Evolutionary conservation across 2,888 invertebrate genomes (phyloP), one percentile per base, ranked within the genome.

Genomic region (Agrilus cyanescens): DNA sequence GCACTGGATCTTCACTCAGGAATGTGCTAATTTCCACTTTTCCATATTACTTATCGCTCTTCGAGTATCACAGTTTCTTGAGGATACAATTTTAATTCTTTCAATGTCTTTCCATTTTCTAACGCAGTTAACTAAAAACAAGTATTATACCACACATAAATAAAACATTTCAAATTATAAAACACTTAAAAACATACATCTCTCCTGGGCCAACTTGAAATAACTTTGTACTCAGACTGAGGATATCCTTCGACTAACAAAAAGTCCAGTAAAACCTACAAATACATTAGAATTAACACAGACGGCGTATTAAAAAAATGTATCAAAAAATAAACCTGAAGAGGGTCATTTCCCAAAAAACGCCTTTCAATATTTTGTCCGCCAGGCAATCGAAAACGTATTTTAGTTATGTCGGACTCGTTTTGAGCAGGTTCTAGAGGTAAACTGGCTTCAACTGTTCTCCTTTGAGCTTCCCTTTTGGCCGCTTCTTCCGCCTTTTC

Each of bases 41-140:
- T 25, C 25, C 10, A 25, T 10, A 25, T 4, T 25, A 10, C 10
- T 25, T 83, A 90, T 80, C 89, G 85, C 70, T 91, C 90, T 69
- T 95, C 94, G 56, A 95, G 72, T 72, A 88, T 90, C 55, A 95
- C 78, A 53, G 93, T 93, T 74, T 95, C 95, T 75, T 95, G 93
- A 41, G 90, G 86, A 69, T 77, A 90, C 57, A 95, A 76, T 66
- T 90, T 90, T 54, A 93, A 72, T 54, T 84, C 80, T 63, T 80
- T 75, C 54, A 96, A 70, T 47, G 90, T 85, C 66, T 80, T 77
- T 58, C 71, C 75, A 36, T 72, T 71, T 67, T 90, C 82, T 67
- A 87, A 73, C 50, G 78, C 73, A 49, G 91, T 87, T 51, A 90
- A 71, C 89, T 90, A 72, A 4, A 69, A 70, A 14, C 34, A 20